Percentiles rank a stretch among this genome's conserved stretches.
Conservation (phyloP, 2,888 invertebrate species). For the Cremastobaeus sp. region DNA sequence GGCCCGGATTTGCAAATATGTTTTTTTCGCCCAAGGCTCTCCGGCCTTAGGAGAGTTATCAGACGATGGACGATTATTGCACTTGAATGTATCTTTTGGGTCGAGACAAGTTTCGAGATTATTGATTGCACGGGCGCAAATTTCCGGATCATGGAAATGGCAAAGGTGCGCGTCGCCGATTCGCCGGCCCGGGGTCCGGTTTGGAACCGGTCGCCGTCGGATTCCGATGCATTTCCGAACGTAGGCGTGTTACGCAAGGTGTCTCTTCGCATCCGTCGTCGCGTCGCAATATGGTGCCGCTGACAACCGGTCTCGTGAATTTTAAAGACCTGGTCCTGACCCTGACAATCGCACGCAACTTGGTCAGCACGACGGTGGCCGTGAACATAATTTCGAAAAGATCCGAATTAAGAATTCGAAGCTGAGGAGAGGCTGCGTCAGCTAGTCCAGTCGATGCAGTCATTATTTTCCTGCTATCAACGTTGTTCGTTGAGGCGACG, state of each 20-base stretch:
- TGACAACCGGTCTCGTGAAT: slow-evolving; percentile 59
- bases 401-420: slow-evolving; percentile 39
- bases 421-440: slow-evolving; percentile 16
- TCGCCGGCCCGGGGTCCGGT: slow-evolving; percentile 15
- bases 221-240: slow-evolving; percentile 60
- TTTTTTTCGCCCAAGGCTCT: slow-evolving; percentile 45
- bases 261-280: slow-evolving; percentile 52
- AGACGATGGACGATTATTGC: slow-evolving; percentile 46
- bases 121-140: slow-evolving; percentile 41
- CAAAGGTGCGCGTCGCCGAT: slow-evolving; percentile 42
- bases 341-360: slow-evolving; percentile 62
- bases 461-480: too few relatives aligned
- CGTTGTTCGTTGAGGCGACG: slow-evolving; percentile 2
- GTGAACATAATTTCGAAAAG: slow-evolving; percentile 49
- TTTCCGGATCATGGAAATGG: slow-evolving; percentile 60
- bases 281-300: slow-evolving; percentile 51
- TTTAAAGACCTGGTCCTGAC: slow-evolving; percentile 61
- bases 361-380: slow-evolving; percentile 49
- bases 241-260: slow-evolving; percentile 60
- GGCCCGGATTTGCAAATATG: slow-evolving; percentile 50
- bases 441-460: slow-evolving; percentile 13
- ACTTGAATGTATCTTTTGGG: slow-evolving; percentile 42
- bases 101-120: slow-evolving; percentile 44
- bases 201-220: slow-evolving; percentile 49
- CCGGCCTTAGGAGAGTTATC: slow-evolving; percentile 39